Base-by-base conservation (phyloP, 2,888 invertebrate genomes). In the Lasius fuliginosus region DNA sequence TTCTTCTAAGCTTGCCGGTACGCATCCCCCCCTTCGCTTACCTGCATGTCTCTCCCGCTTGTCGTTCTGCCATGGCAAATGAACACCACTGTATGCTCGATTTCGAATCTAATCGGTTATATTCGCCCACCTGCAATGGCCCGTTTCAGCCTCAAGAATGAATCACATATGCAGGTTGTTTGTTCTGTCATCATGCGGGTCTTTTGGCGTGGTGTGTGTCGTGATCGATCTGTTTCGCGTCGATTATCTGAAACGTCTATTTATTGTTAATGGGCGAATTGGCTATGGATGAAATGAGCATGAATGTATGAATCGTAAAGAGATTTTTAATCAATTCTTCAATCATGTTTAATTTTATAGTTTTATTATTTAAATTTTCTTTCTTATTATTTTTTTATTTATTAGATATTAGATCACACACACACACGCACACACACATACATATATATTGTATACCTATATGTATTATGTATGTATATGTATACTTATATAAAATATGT, bases 1-100 rank as follows among this genome's bases (percentile, higher is more conserved):
- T 92, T 92, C 91, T 93, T 92, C 89, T 87, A 89, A 84, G 53
- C 85, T 85, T 60, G 82, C 82, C 86, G 88, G 85, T 85, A 88
- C 88, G 85, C 65, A 86, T 86, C 84, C 79, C 74, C 79, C 86
- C 83, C 86, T 62, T 87, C 64, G 75, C 82, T 56, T 65, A 85
- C 84, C 75, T 65, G 56, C 42, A n/a, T 84, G 53, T 33, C 46
- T 56, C 46, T 64, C 23, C 68, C 65, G 42, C 27, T 76, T 86
- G 56, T 76, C 53, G 76, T 64, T 53, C 85, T 69, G 85, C 86
- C 89, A 86, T 77, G 79, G 77, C 86, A 87, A 87, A 87, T 89
- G 88, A 87, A 84, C 88, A 87, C 86, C 79, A 77, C 84, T 6
- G 85, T 85, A 84, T 76, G 86, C 86, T 90, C 89, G 86, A 91